These are phyloP conservation scores for Aphidius gifuensis DNA, from an alignment of 1,140 invertebrate species.

Conservation along the genomic window DNA sequence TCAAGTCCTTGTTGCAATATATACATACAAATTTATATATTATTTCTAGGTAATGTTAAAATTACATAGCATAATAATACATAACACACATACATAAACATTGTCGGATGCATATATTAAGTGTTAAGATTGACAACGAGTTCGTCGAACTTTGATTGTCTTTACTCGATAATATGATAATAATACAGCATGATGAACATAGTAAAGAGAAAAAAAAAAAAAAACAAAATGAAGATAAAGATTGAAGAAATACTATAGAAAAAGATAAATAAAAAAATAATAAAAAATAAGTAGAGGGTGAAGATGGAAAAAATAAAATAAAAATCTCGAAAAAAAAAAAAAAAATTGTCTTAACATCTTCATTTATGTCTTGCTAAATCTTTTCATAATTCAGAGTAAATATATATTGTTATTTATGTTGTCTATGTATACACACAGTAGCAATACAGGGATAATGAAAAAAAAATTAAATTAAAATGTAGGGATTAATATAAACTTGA, in stretches of 20 bases:
- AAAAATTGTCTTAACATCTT: no score
- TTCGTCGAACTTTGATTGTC: constrained; percentile 20
- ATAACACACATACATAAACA: background rate
- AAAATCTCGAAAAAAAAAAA: no score
- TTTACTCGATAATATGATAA: constrained; percentile 13
- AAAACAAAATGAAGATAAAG: background rate
- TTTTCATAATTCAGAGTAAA: no score
- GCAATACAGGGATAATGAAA: no score
- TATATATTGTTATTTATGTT: no score
- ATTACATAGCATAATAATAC: background rate
- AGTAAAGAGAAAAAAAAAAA: background rate
- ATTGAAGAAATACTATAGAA: no score
- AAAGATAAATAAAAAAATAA: constrained; percentile 3
- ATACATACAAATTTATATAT: background rate
- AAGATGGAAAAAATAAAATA: no score
- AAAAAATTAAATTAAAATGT: no score
- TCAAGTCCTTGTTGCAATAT: background rate
- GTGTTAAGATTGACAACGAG: background rate
- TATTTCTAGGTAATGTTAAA: background rate
- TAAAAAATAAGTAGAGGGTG: background rate
- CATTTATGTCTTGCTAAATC: no score
- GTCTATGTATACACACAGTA: no score
- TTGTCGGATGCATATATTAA: background rate
- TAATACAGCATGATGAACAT: background rate
- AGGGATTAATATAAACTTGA: no score